Evolutionary conservation across 2,888 invertebrate species (phyloP), one percentile per base, ranked within the genome.

Genomic region (Melieria omissa): DNA sequence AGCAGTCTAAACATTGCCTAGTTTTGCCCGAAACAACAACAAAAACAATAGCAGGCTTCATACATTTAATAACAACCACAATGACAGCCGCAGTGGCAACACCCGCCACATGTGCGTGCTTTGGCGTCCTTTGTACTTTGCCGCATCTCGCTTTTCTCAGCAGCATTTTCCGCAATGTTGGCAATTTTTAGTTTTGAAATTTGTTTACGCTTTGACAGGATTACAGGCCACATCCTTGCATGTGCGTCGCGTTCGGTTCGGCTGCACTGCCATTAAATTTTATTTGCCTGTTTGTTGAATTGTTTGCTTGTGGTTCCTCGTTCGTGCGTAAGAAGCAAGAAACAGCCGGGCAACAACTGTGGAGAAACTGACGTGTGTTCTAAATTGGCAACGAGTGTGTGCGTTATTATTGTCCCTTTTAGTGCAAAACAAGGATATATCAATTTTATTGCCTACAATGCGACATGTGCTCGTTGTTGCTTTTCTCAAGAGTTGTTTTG

Each of bases 141-240:
- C n/a, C 29, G 29, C 29, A 29, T 29, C 29, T 29, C 29, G 29
- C 29, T 29, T 29, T 29, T 29, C 29, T 3, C 6, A 61, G 16
- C 29, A 52, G 49, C 60, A 67, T 67, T 67, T 67, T 14, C 42
- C 52, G 52, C 42, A n/a, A 41, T 49, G 42, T 63, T 57, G 44
- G 66, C 66, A 65, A 66, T 63, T 62, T 70, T 62, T 65, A 73
- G 75, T 81, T 80, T 55, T 29, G 54, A 65, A 75, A 75, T 80
- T 81, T 82, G 82, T 83, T 82, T 82, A 79, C 80, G 82, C 83
- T 79, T 83, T 81, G 84, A 83, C 80, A 79, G 80, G 82, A 83
- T 82, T 82, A 83, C 63, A 29, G 41, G 52, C 52, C 52, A 14
- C 52, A 52, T n/a, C 5, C 52, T 8, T 5, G 5, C 52, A 52